phyloP scores from a whole-genome alignment of 2,797 vertebrate genomes.

The Cheirogaleus major region DNA sequence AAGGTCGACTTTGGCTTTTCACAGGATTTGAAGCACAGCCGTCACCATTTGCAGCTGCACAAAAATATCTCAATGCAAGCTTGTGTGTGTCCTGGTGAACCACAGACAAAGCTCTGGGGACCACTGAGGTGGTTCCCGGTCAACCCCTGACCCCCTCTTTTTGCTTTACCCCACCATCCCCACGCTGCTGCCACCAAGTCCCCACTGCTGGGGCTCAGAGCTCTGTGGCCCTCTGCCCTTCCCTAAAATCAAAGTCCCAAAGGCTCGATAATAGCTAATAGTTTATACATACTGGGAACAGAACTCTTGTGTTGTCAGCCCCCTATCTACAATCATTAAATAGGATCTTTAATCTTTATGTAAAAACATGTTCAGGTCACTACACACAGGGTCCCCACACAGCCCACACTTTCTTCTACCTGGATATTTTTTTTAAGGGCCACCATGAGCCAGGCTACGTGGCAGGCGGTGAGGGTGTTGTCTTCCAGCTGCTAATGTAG shows the following conservation, averaged over 20 bases:
- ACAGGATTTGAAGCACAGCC: background rate
- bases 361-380: background rate
- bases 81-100: background rate
- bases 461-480: rapidly evolving
- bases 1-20: background rate
- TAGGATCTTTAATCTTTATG: background rate
- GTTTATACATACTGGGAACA: background rate
- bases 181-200: background rate
- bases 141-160: background rate
- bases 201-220: rapidly evolving
- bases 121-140: background rate
- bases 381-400: background rate
- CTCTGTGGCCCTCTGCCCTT: background rate
- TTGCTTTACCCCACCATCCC: background rate
- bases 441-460: rapidly evolving
- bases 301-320: no score
- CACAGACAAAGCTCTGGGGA: background rate
- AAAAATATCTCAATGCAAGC: background rate
- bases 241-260: background rate
- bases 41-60: background rate
- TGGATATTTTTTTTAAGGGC: background rate
- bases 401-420: background rate
- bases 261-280: no score
- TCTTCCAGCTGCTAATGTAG: background rate
- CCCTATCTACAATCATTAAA: background rate